These are phyloP conservation scores for Manis pentadactyla DNA, from an alignment of 2,797 vertebrate genomes.

Conservation along the genomic window DNA sequence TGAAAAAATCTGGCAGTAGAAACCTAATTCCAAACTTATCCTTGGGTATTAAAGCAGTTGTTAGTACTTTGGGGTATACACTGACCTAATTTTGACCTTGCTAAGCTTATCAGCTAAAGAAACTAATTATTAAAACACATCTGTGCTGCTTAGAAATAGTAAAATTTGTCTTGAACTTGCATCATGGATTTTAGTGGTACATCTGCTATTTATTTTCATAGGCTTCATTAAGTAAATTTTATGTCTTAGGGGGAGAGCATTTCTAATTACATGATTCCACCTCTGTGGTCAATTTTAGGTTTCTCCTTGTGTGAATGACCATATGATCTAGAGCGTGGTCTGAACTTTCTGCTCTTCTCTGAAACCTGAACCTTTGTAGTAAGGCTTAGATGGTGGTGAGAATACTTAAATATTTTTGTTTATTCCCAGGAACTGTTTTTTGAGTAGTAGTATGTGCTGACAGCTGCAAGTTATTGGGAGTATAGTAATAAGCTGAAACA, in stretches of 20 bases:
- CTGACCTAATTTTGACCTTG: conserved; percentile 83
- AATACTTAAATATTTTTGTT: not conserved
- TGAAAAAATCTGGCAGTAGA: conserved; percentile 36
- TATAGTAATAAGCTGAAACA: not conserved
- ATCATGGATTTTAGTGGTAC: conserved; percentile 83
- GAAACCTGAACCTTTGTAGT: not conserved
- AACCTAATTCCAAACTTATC: conserved; percentile 43
- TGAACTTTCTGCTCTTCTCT: not conserved
- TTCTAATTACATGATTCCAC: conserved; percentile 34
- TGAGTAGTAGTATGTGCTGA: not conserved
- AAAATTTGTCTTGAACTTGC: conserved; percentile 78
- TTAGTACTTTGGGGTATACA: conserved; percentile 67
- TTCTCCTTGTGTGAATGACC: conserved; percentile 51
- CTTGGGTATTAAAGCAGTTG: conserved; percentile 57
- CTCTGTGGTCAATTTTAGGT: not conserved
- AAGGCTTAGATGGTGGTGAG: not conserved
- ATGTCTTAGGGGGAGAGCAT: conserved; percentile 32
- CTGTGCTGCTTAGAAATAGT: conserved; percentile 82
- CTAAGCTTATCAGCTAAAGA: conserved; percentile 80
- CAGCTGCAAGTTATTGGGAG: not conserved
- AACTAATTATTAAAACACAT: conserved; percentile 82
- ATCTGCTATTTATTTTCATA: conserved; percentile 85
- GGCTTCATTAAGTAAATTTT: conserved; percentile 81
- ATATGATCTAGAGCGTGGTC: not conserved
- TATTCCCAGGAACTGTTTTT: not conserved